These are phyloP conservation scores for Lepus townsendii DNA, from an alignment of 2,797 vertebrate genomes.

Conservation along the genomic window DNA sequence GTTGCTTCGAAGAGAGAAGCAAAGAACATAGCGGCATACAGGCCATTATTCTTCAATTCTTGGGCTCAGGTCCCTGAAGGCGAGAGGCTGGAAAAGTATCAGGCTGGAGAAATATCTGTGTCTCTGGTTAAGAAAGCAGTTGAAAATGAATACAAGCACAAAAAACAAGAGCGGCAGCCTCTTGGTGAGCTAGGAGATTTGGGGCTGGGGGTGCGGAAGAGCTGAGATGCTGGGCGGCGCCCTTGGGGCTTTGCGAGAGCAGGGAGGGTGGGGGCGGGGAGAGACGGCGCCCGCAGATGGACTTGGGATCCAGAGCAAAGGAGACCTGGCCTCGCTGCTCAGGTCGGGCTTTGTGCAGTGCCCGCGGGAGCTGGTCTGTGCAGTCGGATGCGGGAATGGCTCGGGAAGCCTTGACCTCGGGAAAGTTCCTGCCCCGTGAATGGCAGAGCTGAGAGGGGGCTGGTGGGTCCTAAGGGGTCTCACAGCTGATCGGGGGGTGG, in stretches of 20 bases:
- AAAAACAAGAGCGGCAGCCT: not conserved
- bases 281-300: not conserved
- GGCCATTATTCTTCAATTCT: not conserved
- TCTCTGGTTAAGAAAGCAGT: constrained; percentile 17
- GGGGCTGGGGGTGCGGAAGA: not conserved
- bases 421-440: not conserved
- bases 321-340: not conserved
- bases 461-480: not conserved
- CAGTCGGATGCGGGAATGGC: not conserved
- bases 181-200: not conserved
- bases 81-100: not conserved
- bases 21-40: constrained; percentile 9
- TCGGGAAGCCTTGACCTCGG: not conserved
- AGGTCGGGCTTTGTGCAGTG: not conserved
- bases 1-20: not conserved
- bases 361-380: not conserved
- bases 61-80: not conserved
- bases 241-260: no score
- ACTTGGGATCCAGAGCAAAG: not conserved
- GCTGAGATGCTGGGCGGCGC: not conserved
- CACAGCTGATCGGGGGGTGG: not conserved
- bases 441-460: not conserved
- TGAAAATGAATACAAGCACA: not conserved
- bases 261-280: no score
- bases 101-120: not conserved